Conservation (phyloP, 2,888 invertebrate genomes). For the Microctonus hyperodae region DNA sequence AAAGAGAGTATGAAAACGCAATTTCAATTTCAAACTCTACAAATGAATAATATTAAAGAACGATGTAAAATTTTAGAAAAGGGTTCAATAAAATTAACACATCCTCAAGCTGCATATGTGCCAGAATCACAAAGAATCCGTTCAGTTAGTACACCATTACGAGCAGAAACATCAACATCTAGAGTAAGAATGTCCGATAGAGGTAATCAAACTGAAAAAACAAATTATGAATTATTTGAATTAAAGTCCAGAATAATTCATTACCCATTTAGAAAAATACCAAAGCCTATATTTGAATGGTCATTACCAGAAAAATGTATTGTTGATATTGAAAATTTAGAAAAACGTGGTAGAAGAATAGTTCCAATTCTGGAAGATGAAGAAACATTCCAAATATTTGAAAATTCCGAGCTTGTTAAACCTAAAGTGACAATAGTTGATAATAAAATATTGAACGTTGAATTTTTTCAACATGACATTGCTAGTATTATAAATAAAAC, state of each 20-base stretch:
- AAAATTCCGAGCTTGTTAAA: slow-evolving; percentile 59
- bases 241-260: slow-evolving; percentile 32
- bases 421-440: slow-evolving; percentile 54
- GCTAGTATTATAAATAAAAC: slow-evolving; percentile 50
- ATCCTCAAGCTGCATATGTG: slow-evolving; percentile 45
- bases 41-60: slow-evolving; percentile 49
- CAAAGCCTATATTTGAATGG: slow-evolving; percentile 49
- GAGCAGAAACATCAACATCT: slow-evolving; percentile 31
- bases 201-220: slow-evolving; percentile 41
- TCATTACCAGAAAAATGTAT: slow-evolving; percentile 54
- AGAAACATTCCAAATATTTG: slow-evolving; percentile 56
- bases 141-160: slow-evolving; percentile 40
- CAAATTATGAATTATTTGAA: slow-evolving; percentile 9
- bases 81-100: slow-evolving; percentile 49
- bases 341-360: slow-evolving; percentile 57
- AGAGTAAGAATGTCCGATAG: slow-evolving; percentile 42
- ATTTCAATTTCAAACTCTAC: slow-evolving; percentile 50
- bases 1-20: slow-evolving; percentile 54
- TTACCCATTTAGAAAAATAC: slow-evolving; percentile 50
- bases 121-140: slow-evolving; percentile 38
- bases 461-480: slow-evolving; percentile 54
- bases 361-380: slow-evolving; percentile 59
- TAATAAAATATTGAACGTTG: slow-evolving; percentile 49
- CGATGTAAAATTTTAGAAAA: slow-evolving; percentile 53
- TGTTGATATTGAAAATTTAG: slow-evolving; percentile 53